Evolutionary conservation across 2,888 invertebrate genomes (phyloP), one percentile per base, ranked within the genome.

Genomic region (Eurytoma adleriae): DNA sequence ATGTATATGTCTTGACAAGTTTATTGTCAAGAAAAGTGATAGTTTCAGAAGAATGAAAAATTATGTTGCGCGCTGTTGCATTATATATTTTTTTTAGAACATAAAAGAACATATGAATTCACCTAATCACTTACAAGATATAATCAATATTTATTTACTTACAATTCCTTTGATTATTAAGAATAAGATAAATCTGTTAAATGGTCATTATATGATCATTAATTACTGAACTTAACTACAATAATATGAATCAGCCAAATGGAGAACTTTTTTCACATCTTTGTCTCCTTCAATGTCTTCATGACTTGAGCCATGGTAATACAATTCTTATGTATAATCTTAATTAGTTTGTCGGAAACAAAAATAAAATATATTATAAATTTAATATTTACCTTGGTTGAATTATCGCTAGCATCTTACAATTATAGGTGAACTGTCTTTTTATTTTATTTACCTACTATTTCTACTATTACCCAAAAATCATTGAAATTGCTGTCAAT

Each of bases 1-100:
- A 75, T 85, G 83, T 86, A 85, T 85, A 80, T 83, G 80, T 83
- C 77, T 85, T 86, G 86, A 87, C 86, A 84, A 86, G 84, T 85
- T 80, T 86, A 84, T 84, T 84, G 87, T 86, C 81, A 83, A 88
- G 86, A 85, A 86, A 74, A 76, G 48, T 0, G 70, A 75, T 52
- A 66, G 27, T 61, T 71, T 61, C n/a, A 50, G 24, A 52, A 18
- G 40, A 24, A 24, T 70, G 59, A 69, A 73, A 77, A 78, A 74
- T 30, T 16, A 54, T 52, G 83, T 81, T 83, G 83, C 82, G 82
- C 83, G 83, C 84, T 24, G 24, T 24, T 24, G 24, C 24, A 24
- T 24, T 24, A 82, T 18, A 40, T 40, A 24, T 40, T 40, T 40
- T 80, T 83, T 85, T 83, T 84, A 83, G 84, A 84, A 79, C 83